These are phyloP conservation scores for Nyctibius bracteatus DNA, from an alignment of 2,113 vertebrate genomes.

Conservation along the genomic window DNA sequence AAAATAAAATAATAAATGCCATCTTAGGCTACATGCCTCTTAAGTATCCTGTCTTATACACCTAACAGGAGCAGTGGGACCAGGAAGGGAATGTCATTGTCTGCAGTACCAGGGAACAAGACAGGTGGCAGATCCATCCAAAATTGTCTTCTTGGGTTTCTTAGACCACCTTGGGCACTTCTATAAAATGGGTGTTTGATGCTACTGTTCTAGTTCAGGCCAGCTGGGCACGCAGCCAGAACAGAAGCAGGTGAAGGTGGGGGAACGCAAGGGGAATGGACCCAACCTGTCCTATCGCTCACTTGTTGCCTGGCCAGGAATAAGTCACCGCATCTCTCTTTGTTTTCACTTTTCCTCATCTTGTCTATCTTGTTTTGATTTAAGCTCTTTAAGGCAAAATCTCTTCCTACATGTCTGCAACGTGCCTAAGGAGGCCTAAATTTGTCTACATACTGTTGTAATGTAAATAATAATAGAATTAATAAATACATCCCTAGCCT, in stretches of 20 bases:
- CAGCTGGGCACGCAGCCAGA: background rate
- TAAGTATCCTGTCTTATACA: background rate
- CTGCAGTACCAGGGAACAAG: background rate
- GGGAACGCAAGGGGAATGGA: rapidly evolving
- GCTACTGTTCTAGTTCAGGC: background rate
- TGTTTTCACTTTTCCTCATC: background rate
- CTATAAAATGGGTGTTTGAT: background rate
- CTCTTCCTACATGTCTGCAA: background rate
- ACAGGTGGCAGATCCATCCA: background rate
- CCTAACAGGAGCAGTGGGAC: background rate
- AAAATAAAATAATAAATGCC: background rate
- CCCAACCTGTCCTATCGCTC: background rate
- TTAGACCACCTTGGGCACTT: background rate
- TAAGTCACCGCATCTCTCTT: background rate
- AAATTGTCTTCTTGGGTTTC: background rate
- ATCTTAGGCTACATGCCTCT: background rate
- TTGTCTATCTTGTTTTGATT: background rate
- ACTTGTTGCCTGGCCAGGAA: background rate
- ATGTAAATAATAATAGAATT: background rate
- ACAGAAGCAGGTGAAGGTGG: background rate
- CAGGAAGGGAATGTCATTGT: background rate
- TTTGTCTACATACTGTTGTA: background rate
- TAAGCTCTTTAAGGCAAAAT: background rate
- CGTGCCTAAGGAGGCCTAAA: background rate
- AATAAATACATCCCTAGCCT: background rate